Percentiles rank a stretch among this genome's conserved stretches.
phyloP scores from a whole-genome alignment of 2,888 invertebrate genomes.

The Sceliomorpha sp. region DNA sequence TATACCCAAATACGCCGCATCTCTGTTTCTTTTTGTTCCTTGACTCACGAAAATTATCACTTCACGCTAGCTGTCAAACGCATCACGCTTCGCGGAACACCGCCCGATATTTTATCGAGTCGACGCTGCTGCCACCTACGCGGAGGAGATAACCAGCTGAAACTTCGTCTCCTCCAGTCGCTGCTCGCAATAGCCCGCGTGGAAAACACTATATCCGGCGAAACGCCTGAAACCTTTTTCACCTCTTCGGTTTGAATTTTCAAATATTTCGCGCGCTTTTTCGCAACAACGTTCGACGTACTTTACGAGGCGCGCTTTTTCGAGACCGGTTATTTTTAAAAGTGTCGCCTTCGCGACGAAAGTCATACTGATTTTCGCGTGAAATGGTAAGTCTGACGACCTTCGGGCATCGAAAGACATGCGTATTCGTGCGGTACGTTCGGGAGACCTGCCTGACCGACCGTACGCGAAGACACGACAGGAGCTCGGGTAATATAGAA shows the following conservation, averaged over 20 bases:
- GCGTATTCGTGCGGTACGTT: constrained; percentile 4
- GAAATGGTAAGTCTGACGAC: background rate
- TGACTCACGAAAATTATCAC: constrained; percentile 55
- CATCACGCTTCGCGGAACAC: constrained; percentile 54
- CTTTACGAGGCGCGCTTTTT: too few species aligned
- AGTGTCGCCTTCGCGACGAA: too few species aligned
- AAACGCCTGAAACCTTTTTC: too few species aligned
- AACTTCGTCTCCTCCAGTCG: background rate
- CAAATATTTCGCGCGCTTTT: too few species aligned
- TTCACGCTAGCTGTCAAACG: constrained; percentile 68
- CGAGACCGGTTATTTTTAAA: too few species aligned
- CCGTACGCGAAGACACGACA: background rate
- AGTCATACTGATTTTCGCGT: too few species aligned
- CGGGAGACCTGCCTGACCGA: constrained; percentile 1
- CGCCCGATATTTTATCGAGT: constrained; percentile 53
- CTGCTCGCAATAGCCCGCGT: too few species aligned
- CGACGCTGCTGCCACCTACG: constrained; percentile 13
- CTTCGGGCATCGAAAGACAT: background rate
- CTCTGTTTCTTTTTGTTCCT: constrained; percentile 35
- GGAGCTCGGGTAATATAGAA: background rate
- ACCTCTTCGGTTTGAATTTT: too few species aligned
- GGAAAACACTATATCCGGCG: background rate
- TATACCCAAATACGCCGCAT: constrained; percentile 55
- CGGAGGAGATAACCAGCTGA: constrained; percentile 6
- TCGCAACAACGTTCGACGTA: too few species aligned